These are phyloP conservation scores for Candoia aspera DNA, from an alignment of 2,113 vertebrate species.

Conservation along the genomic window DNA sequence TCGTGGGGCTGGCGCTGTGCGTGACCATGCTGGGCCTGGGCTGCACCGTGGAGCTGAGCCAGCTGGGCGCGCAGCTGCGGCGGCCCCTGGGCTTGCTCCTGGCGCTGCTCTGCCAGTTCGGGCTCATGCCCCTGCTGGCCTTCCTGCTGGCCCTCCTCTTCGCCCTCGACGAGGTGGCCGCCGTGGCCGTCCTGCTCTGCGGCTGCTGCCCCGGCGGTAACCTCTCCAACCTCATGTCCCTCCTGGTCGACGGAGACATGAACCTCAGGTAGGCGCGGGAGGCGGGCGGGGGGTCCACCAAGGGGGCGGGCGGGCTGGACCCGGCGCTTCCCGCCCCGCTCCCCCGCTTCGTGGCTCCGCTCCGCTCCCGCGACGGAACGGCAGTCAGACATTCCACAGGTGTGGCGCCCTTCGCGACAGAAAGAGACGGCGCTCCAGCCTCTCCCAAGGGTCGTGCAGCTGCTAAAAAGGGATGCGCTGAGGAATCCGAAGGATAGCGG, in stretches of 20 bases:
- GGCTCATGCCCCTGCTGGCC: slow-evolving; percentile 91
- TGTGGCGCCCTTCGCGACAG: neutral
- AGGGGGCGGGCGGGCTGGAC: neutral
- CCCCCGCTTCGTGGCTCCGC: neutral
- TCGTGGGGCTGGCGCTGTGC: slow-evolving; percentile 90
- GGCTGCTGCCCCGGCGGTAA: slow-evolving; percentile 97
- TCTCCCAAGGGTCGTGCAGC: neutral
- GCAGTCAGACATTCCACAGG: neutral
- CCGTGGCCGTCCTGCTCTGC: slow-evolving; percentile 92
- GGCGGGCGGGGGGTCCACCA: too few relatives aligned
- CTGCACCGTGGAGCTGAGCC: slow-evolving; percentile 90
- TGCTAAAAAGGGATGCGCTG: neutral
- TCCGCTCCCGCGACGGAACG: too few relatives aligned
- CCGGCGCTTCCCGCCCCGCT: too few relatives aligned
- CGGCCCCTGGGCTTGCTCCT: slow-evolving; percentile 83
- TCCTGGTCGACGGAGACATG: slow-evolving; percentile 95
- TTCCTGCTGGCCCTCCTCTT: slow-evolving; percentile 89
- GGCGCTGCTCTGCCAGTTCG: slow-evolving; percentile 92
- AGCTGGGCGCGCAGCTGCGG: slow-evolving; percentile 87
- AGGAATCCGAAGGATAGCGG: too few relatives aligned
- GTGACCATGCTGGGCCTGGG: slow-evolving; percentile 95
- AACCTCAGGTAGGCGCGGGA: slow-evolving; percentile 88
- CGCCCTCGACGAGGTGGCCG: slow-evolving; percentile 90
- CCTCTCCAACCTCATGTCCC: slow-evolving; percentile 92
- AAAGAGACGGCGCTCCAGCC: neutral